Base-by-base conservation (phyloP, 2,888 invertebrate species). In the Ptychoptera albimana region DNA sequence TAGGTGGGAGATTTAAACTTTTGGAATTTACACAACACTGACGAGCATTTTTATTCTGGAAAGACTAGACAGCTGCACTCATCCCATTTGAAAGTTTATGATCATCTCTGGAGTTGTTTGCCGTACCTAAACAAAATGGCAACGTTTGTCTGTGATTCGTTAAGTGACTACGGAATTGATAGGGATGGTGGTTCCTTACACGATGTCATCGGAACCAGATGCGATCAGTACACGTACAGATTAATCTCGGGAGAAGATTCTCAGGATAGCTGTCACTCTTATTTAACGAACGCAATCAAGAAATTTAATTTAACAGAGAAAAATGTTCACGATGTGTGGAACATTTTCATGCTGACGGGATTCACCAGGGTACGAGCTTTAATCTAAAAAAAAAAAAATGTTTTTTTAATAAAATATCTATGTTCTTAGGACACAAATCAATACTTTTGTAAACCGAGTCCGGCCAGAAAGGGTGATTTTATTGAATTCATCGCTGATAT, bases 401-500 rank as follows among this genome's bases (percentile, higher is more conserved):
- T 29, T 37, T 34, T 35, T 39, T n/a, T 36, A 43, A 42, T 52
- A 34, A 35, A n/a, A 12, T 37, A 35, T 47, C 41, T 31, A 13
- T 15, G 14, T 39, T 44, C 53, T 11, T 48, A 62, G 59, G 63
- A 66, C 41, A 67, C 68, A 9, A 60, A 66, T 30, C 66, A 69
- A 50, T 70, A 70, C 50, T 70, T 70, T 48, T 66, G 65, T 50
- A 70, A 70, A 45, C 65, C 66, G 4, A 69, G 66, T 50, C 70
- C 70, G 1, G 65, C 68, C 0, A 54, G 54, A 43, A 61, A 61
- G 48, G 69, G 68, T 8, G 70, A 70, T 47, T 69, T 60, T 45
- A 65, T 70, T 48, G 70, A 70, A 53, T 68, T 70, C 47, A 61
- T 70, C 40, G 70, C 70, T 12, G 70, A 70, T 44, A 70, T 70